A percentile compares a stretch with the other conserved stretches of the same genome.
phyloP scores from a whole-genome alignment of 2,113 vertebrate genomes.

The Macquaria australasica region DNA sequence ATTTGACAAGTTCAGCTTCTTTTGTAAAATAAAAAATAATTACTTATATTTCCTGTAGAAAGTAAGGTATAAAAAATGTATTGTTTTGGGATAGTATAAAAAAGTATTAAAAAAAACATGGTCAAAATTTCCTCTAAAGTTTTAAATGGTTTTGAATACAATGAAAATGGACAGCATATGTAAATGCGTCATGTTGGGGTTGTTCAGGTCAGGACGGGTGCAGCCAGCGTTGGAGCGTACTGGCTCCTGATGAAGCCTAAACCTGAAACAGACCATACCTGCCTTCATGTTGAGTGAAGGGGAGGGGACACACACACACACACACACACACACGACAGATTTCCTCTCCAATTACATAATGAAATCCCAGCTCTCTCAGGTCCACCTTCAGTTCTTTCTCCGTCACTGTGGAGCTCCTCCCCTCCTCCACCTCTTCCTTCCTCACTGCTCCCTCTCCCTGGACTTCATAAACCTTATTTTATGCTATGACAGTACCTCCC shows the following conservation, averaged over 20 bases:
- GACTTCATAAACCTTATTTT: slow-evolving; percentile 41
- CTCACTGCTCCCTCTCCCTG: slow-evolving; percentile 19
- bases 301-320: background rate
- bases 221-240: too few species aligned
- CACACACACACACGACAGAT: background rate
- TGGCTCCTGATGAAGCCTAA: slow-evolving; percentile 4
- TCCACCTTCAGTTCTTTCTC: slow-evolving; percentile 21
- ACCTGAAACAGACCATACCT: slow-evolving; percentile 23
- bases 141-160: background rate
- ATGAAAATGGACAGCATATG: background rate
- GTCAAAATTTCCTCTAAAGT: background rate
- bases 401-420: background rate
- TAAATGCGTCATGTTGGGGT: background rate
- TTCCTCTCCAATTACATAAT: background rate
- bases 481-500: slow-evolving; percentile 41
- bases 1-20: too few species aligned
- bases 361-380: slow-evolving; percentile 2
- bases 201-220: background rate
- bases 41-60: too few species aligned
- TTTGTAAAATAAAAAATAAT: too few species aligned
- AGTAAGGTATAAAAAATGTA: too few species aligned
- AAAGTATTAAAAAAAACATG: background rate
- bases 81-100: too few species aligned
- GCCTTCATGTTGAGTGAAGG: slow-evolving; percentile 24
- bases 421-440: slow-evolving; percentile 24